Conservation (phyloP, 2,888 invertebrate species). For the Melipona beecheii region DNA sequence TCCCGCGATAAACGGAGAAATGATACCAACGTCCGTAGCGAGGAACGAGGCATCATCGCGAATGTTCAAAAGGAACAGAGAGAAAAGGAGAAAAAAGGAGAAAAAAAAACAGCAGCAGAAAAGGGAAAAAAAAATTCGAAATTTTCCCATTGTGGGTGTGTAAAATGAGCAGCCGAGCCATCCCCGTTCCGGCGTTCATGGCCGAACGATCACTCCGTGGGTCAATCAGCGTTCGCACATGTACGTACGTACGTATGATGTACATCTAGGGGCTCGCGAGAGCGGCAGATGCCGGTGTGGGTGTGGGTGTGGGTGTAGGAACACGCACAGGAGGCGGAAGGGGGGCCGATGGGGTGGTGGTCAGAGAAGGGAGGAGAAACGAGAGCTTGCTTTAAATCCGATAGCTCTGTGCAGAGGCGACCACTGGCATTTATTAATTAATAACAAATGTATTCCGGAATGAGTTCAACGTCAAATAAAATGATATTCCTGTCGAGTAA, state of each 20-base stretch:
- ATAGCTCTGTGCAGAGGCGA: conserved; percentile 71
- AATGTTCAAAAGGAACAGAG: no score
- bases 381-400: conserved; percentile 76
- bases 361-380: conserved; percentile 40
- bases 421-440: conserved; percentile 78
- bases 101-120: not conserved
- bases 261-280: conserved; percentile 27
- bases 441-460: conserved; percentile 79
- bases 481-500: conserved; percentile 78
- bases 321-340: not conserved
- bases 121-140: conserved; percentile 48
- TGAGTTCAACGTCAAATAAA: conserved; percentile 80
- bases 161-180: conserved; percentile 66
- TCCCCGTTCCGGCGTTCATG: conserved; percentile 62
- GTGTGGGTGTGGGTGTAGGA: conserved; percentile 6
- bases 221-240: conserved; percentile 68
- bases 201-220: conserved; percentile 67
- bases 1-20: conserved; percentile 18
- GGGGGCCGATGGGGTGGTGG: not conserved
- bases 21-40: not conserved
- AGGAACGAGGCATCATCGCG: conserved; percentile 2
- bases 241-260: conserved; percentile 22
- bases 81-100: not conserved
- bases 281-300: not conserved
- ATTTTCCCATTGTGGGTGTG: conserved; percentile 65